Base-by-base conservation (phyloP, 1,140 invertebrate species). In the Temnothorax curvispinosus region DNA sequence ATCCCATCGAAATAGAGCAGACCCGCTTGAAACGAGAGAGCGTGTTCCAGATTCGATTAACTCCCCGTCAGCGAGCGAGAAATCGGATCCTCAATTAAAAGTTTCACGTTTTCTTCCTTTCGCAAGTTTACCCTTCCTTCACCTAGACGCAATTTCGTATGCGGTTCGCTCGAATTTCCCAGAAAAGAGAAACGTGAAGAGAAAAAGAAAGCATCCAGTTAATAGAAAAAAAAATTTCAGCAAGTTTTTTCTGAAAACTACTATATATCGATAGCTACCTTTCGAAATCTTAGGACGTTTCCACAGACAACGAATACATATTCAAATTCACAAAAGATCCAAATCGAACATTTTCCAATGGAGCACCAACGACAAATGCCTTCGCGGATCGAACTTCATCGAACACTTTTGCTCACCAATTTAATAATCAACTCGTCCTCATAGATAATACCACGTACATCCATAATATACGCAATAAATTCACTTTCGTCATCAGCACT, bases 1-100 rank as follows among this genome's bases (percentile, higher is more conserved):
- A 84, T 74, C 54, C 58, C 80, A 18, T 74, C 54, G 56, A 84
- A 84, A 84, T 74, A 75, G 80, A 84, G 54, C 54, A 50, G 27
- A 44, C 38, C 21, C 65, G 50, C 21, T 56, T 32, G 76, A 67
- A 69, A 67, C n/a, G 38, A 18, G 67, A 18, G 67, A 82, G 15
- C 41, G n/a, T 50, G 69, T 18, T 56, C 69, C 71, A 84, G 80
- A 84, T 74, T 84, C 44, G 58, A 84, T 84, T 74, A 50, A 27
- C 13, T 75, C 9, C 54, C 41, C 32, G 54, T 27, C 38, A 67
- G 32, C 27, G 3, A 47, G 35, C 50, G 54, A 47, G 67, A n/a
- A 72, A 82, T 27, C 54, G 27, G 41, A 47, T 60, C 52, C 27
- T 60, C 72, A 50, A 75, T 84, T 50, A 74, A 74, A 74, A 82